Evolutionary conservation across 2,888 invertebrate genomes (phyloP), one percentile per base, ranked within the genome.

Genomic region (Cephus runcator): DNA sequence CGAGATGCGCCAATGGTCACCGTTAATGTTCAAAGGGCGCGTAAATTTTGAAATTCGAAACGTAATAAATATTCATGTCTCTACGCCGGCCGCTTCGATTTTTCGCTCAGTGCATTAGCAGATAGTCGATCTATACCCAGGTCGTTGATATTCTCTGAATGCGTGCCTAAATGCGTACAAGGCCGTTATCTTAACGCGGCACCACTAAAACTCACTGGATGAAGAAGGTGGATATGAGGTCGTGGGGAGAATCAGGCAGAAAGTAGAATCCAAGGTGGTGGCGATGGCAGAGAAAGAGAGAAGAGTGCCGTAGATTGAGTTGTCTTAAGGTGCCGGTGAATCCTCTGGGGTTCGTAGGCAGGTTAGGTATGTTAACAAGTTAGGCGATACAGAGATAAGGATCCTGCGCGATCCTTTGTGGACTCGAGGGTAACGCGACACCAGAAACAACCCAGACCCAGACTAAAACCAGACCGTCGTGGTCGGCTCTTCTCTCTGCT

Each of bases 291-390:
- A 73, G 35, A 71, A 68, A 73, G 71, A 75, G 77, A 71, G 73
- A 76, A 36, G 77, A 73, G 82, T 31, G 76, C 36, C 75, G 73
- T 77, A 81, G 82, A 88, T 88, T 88, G 87, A 88, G 88, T 86
- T 87, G 88, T 88, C 82, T 81, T 80, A 73, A 85, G 84, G 87
- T 86, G 86, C 85, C 85, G 86, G 86, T 75, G 56, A 78, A 76
- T 85, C 81, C 83, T 82, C 85, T 81, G 81, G 85, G 82, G 82
- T 83, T 85, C 85, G 85, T 85, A 80, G 85, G 82, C 85, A 87
- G 88, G 88, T 88, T 89, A 88, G 90, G 89, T 90, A 90, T 90
- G 90, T 90, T 90, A 90, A 90, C 90, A 90, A 90, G 90, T 90
- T 90, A 87, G 90, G 87, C 89, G 90, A 90, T 90, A 89, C 88